A percentile compares a stretch with the other conserved stretches of the same genome.
Conservation (phyloP, 2,888 invertebrate genomes). For the Rotaria macrura region DNA sequence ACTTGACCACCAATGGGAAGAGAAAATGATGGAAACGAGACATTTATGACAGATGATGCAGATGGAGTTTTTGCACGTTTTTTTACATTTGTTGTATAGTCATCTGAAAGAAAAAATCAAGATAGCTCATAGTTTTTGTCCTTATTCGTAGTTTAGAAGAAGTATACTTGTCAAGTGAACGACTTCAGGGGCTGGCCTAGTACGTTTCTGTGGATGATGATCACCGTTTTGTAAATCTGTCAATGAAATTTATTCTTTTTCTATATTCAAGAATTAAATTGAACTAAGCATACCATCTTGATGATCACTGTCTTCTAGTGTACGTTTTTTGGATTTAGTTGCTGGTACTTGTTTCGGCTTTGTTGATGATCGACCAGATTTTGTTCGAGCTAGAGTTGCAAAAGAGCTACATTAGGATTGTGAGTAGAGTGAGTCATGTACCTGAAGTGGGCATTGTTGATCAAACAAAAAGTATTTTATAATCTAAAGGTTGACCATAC, state of each 20-base stretch:
- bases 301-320: neutral
- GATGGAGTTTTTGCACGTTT: neutral
- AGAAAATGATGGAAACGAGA: neutral
- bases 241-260: neutral
- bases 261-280: neutral
- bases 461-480: neutral
- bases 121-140: no score
- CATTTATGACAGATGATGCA: neutral
- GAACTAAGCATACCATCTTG: neutral
- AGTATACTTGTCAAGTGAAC: neutral
- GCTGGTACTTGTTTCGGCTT: neutral
- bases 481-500: neutral
- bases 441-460: neutral
- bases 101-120: neutral
- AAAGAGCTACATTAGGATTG: neutral
- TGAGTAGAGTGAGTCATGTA: neutral
- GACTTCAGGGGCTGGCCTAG: neutral
- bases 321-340: neutral
- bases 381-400: neutral
- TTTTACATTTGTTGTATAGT: neutral
- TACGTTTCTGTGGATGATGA: neutral
- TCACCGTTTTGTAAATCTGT: neutral
- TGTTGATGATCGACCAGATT: neutral
- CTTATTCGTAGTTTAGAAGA: neutral
- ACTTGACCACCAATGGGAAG: slow-evolving; percentile 19